phyloP scores from a whole-genome alignment of 2,888 invertebrate genomes.

The Habroteleia sp. region DNA sequence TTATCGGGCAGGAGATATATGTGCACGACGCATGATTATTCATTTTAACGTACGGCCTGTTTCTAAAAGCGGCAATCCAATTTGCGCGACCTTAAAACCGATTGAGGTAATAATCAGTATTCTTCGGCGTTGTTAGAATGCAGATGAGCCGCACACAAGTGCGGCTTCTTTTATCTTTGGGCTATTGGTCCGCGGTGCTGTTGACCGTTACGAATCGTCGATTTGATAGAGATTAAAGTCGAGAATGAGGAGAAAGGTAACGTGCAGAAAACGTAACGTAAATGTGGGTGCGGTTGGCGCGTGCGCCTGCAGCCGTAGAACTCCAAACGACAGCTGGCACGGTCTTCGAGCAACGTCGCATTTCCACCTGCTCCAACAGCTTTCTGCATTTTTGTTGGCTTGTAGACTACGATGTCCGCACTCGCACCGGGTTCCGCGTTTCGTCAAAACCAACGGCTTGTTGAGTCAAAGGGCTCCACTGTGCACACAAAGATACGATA shows the following conservation, averaged over 20 bases:
- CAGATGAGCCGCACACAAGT: conserved; percentile 48
- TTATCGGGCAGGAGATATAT: no score
- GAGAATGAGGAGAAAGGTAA: conserved; percentile 63
- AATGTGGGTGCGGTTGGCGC: conserved; percentile 73
- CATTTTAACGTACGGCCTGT: conserved; percentile 36
- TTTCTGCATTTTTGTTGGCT: conserved; percentile 58
- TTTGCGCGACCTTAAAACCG: conserved; percentile 58
- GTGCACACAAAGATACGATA: conserved; percentile 13
- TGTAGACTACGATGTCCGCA: conserved; percentile 20
- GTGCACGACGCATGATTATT: conserved; percentile 36
- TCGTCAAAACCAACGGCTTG: conserved; percentile 37
- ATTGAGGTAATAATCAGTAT: conserved; percentile 53
- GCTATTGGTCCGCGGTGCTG: conserved; percentile 58
- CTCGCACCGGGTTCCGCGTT: conserved; percentile 47
- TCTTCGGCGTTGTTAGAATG: conserved; percentile 49
- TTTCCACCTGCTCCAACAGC: conserved; percentile 76
- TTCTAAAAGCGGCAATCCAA: conserved; percentile 48
- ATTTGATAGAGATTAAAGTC: conserved; percentile 63
- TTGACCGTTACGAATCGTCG: conserved; percentile 63
- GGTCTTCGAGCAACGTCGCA: conserved; percentile 76
- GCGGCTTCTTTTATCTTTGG: conserved; percentile 62
- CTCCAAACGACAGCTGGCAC: conserved; percentile 79
- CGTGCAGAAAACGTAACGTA: conserved; percentile 66
- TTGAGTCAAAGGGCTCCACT: conserved; percentile 47
- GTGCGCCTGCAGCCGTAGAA: conserved; percentile 75